Conservation (phyloP, 2,797 vertebrate genomes). For the Peromyscus melanophrys region DNA sequence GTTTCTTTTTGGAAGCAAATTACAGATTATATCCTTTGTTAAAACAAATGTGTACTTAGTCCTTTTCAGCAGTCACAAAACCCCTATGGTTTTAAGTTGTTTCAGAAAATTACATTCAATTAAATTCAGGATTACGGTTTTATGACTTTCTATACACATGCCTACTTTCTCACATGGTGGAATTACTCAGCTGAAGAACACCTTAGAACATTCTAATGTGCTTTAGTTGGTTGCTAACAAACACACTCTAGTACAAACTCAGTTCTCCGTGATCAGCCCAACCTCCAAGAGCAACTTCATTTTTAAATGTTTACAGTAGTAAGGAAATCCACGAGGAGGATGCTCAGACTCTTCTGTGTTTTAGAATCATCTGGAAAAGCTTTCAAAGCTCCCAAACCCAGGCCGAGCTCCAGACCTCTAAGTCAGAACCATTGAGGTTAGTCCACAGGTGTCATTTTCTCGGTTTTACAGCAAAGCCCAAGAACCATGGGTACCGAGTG, state of each 20-base stretch:
- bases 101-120: slow-evolving; percentile 29
- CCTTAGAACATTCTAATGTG: background rate
- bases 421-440: slow-evolving; percentile 20
- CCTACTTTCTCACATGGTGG: background rate
- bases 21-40: background rate
- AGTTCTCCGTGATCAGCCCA: background rate
- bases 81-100: background rate
- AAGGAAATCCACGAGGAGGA: slow-evolving; percentile 30
- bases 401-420: slow-evolving; percentile 42
- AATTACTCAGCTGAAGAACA: background rate
- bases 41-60: slow-evolving; percentile 36
- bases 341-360: background rate
- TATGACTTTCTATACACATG: background rate
- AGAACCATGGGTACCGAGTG: background rate
- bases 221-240: background rate
- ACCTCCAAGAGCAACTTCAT: slow-evolving; percentile 30
- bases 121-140: slow-evolving; percentile 13
- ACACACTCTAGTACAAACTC: background rate
- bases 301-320: slow-evolving; percentile 31
- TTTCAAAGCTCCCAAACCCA: slow-evolving; percentile 37
- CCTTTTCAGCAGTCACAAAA: background rate
- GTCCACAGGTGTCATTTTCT: background rate
- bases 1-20: background rate
- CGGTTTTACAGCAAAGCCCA: background rate
- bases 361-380: slow-evolving; percentile 50